These are phyloP conservation scores for Upupa epops DNA, from an alignment of 2,113 vertebrate genomes.

Conservation along the genomic window DNA sequence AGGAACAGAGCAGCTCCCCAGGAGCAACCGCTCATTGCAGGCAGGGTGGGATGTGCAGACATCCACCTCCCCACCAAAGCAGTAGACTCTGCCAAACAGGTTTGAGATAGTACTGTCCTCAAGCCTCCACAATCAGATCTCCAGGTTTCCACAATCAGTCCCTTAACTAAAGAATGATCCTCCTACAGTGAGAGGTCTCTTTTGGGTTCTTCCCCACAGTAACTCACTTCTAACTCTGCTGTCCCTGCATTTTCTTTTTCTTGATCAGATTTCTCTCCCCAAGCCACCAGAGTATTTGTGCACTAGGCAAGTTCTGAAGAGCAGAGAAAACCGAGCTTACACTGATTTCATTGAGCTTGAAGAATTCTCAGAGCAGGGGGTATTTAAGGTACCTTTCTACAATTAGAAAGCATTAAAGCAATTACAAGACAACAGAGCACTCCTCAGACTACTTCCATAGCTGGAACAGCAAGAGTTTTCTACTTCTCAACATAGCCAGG, in stretches of 20 bases:
- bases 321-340: not conserved
- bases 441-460: not conserved
- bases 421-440: not conserved
- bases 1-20: not conserved
- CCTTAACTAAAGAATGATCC: not conserved
- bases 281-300: not conserved
- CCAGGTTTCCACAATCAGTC: not conserved
- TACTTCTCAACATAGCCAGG: not conserved
- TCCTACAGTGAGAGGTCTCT: not conserved
- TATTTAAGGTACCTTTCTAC: not conserved
- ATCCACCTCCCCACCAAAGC: too few species aligned
- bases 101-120: not conserved
- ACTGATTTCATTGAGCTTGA: not conserved
- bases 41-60: not conserved
- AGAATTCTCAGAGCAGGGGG: not conserved
- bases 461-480: not conserved
- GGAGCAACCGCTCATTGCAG: not conserved
- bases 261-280: rapidly evolving
- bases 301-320: not conserved
- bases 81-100: too few species aligned
- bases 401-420: not conserved
- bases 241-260: not conserved
- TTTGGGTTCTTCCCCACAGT: not conserved
- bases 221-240: not conserved
- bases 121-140: not conserved